Percentiles rank a stretch among this genome's conserved stretches.
Conservation (phyloP, 2,113 vertebrate species). For the Xyrauchen texanus region DNA sequence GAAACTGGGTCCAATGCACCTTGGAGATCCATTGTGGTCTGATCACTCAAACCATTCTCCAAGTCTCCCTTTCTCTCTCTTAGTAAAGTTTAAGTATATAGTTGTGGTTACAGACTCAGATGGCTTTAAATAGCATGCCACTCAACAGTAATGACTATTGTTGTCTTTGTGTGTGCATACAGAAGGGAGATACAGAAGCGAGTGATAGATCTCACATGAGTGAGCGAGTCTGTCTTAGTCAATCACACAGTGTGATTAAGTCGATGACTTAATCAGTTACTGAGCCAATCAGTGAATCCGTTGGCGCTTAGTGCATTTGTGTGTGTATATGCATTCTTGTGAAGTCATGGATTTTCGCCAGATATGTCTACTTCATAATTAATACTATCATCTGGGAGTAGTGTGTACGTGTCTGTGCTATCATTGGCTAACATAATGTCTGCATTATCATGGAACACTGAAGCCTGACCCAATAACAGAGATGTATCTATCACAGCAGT, state of each 20-base stretch:
- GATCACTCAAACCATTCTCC: background rate
- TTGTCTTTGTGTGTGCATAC: background rate
- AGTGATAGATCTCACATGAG: background rate
- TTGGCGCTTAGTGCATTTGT: background rate
- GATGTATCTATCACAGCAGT: slow-evolving; percentile 19
- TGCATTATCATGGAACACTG: slow-evolving; percentile 4
- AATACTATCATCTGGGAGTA: slow-evolving; percentile 9
- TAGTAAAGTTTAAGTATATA: background rate
- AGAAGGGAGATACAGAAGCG: background rate
- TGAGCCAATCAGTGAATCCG: background rate
- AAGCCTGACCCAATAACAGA: slow-evolving; percentile 10
- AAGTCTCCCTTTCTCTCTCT: background rate
- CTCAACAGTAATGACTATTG: background rate
- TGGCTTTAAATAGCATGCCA: background rate
- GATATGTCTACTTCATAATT: slow-evolving; percentile 16
- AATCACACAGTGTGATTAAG: background rate
- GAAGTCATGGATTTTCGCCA: background rate
- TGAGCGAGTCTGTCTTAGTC: no score
- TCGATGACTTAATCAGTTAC: background rate
- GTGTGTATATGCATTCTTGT: background rate
- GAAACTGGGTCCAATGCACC: no score
- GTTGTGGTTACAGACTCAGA: background rate
- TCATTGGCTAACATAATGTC: background rate
- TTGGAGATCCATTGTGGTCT: background rate
- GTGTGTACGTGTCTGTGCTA: background rate